Conservation (phyloP, 2,888 invertebrate species). For the Itoplectis maculator region DNA sequence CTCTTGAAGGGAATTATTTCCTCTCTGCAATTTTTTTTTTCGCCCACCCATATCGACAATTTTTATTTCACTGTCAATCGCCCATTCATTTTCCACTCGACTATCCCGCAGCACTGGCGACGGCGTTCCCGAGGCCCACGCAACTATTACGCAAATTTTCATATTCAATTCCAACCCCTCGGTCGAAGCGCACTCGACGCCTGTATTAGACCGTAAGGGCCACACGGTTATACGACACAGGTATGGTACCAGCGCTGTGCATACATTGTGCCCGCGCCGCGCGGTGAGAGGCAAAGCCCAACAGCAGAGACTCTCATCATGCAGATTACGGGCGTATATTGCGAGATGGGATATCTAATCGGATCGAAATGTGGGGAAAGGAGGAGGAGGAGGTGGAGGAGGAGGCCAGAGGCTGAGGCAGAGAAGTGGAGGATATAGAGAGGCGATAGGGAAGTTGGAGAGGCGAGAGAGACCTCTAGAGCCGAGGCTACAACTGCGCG, state of each 20-base stretch:
- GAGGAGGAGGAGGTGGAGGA: conserved; percentile 55
- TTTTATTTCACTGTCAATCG: conserved; percentile 38
- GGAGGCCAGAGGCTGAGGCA: too few species aligned
- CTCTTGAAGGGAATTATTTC: not conserved
- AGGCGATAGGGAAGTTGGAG: conserved; percentile 16
- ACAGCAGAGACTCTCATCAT: conserved; percentile 68
- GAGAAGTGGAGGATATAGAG: conserved; percentile 14
- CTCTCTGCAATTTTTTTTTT: not conserved
- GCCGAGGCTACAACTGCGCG: not conserved
- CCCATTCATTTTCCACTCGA: conserved; percentile 27
- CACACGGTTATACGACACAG: conserved; percentile 5
- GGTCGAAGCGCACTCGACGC: conserved; percentile 18
- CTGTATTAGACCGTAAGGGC: conserved; percentile 32
- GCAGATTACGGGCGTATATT: conserved; percentile 72
- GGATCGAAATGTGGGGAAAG: conserved; percentile 77
- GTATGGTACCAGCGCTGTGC: not conserved
- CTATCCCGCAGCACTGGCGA: conserved; percentile 1
- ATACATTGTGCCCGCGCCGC: conserved; percentile 21
- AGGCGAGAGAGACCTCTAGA: conserved; percentile 17
- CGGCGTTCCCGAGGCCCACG: not conserved
- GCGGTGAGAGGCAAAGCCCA: conserved; percentile 5
- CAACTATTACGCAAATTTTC: conserved; percentile 47
- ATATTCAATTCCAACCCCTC: conserved; percentile 43
- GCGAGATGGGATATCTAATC: conserved; percentile 74
- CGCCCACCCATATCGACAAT: conserved; percentile 8